Percentiles rank a stretch among this genome's conserved stretches.
These are phyloP conservation scores for Astreopora myriophthalma DNA, from an alignment of 64 coral and sea anemone species.

Conservation along the genomic window DNA sequence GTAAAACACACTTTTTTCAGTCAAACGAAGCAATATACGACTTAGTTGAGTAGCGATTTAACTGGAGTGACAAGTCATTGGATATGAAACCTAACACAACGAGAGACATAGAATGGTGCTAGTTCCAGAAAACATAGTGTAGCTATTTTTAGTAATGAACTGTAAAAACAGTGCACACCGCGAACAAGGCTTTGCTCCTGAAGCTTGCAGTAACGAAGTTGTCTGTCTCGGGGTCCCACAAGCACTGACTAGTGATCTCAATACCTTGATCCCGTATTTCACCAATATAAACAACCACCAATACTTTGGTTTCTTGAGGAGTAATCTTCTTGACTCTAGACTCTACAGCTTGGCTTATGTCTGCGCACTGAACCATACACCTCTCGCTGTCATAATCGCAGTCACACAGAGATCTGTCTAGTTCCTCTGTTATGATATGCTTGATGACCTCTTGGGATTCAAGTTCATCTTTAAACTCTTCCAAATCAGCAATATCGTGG, in stretches of 20 bases:
- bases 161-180: constrained; percentile 85
- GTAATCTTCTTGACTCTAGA: constrained; percentile 61
- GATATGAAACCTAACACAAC: no score
- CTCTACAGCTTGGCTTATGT: constrained; percentile 81
- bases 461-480: constrained; percentile 60
- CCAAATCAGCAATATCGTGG: constrained; percentile 67
- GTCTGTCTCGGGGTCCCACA: constrained; percentile 86
- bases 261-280: constrained; percentile 94
- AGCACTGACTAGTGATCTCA: constrained; percentile 86
- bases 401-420: constrained; percentile 44
- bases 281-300: constrained; percentile 79
- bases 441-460: constrained; percentile 64
- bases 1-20: no score
- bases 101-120: no score
- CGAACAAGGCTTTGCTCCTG: constrained; percentile 81
- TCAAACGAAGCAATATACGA: no score
- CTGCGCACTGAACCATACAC: constrained; percentile 63
- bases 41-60: no score
- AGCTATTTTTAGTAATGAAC: constrained; percentile 15
- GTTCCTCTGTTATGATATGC: constrained; percentile 79
- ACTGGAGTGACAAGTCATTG: no score
- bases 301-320: constrained; percentile 63
- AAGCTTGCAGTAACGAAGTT: constrained; percentile 87
- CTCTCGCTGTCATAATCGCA: constrained; percentile 66
- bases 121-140: neutral